Percentiles rank a stretch among this genome's conserved stretches.
phyloP scores from a whole-genome alignment of 1,140 invertebrate species.

The Drosophila pandora region DNA sequence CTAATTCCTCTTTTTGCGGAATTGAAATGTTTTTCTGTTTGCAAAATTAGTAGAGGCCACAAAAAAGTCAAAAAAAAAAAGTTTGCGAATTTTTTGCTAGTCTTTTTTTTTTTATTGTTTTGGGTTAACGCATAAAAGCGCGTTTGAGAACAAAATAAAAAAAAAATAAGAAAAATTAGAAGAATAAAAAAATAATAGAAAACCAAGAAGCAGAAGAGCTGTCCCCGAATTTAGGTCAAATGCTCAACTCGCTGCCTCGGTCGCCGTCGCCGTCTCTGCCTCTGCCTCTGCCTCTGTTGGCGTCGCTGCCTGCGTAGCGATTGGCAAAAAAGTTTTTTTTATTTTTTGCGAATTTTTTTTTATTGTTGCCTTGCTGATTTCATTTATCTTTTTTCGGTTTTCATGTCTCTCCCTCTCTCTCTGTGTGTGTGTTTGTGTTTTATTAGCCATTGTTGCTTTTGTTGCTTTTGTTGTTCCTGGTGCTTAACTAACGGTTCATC shows the following conservation, averaged over 20 bases:
- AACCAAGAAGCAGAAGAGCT: constrained; percentile 30
- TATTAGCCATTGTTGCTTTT: constrained; percentile 36
- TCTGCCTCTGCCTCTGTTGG: constrained; percentile 12
- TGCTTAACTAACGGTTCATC: constrained; percentile 51
- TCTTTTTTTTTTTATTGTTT: constrained; percentile 4
- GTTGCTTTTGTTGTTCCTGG: constrained; percentile 38
- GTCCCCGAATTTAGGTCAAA: constrained; percentile 72
- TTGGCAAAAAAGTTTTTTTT: constrained; percentile 56
- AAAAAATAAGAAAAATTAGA: not conserved
- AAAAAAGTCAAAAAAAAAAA: constrained; percentile 19
- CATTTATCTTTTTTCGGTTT: constrained; percentile 56
- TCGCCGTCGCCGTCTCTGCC: constrained; percentile 32
- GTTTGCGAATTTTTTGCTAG: constrained; percentile 37
- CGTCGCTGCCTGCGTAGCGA: constrained; percentile 59
- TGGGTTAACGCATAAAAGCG: constrained; percentile 44
- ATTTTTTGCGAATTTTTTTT: constrained; percentile 47
- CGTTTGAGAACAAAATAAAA: constrained; percentile 18
- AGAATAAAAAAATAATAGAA: constrained; percentile 25
- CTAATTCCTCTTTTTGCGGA: constrained; percentile 31
- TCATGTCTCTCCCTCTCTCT: constrained; percentile 7
- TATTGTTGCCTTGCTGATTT: constrained; percentile 54
- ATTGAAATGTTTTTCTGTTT: constrained; percentile 49
- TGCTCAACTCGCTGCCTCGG: constrained; percentile 49
- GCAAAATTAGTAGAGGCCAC: constrained; percentile 59
- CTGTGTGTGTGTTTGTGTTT: constrained; percentile 23